Base-by-base conservation (phyloP, 1,140 invertebrate species). In the Pararge aegeria region DNA sequence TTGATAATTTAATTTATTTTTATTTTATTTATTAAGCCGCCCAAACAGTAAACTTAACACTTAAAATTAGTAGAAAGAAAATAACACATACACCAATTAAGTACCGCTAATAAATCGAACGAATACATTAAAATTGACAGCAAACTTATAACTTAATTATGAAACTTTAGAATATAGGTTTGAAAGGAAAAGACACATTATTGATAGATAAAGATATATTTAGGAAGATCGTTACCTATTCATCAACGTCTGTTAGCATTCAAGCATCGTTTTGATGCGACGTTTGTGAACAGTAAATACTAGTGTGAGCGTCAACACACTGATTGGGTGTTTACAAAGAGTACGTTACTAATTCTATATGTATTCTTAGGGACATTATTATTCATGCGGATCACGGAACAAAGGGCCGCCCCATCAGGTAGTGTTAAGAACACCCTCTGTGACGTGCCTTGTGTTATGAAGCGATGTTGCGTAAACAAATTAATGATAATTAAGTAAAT, bases 281-380 rank as follows among this genome's bases (percentile, higher is more conserved):
- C 55, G 64, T 70, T 61, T 61, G 57, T 55, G 64, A 61, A 70
- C 48, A 70, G 64, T 67, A 61, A 64, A 68, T 61, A 62, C 60
- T 46, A 55, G 46, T 38, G 46, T 44, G 27, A 37, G 46, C 56
- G 64, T 70, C 64, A 67, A 70, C 65, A 70, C 16, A 13, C 61
- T 67, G 68, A 70, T 67, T 70, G 61, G 58, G 30, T 70, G 64
- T 67, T 64, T 62, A 55, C 66, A 61, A 64, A 64, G 68, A 59
- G 59, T 53, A 46, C 58, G 62, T 63, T 61, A 53, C 57, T 67
- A 73, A 66, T 70, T 57, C 61, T 55, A 64, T 60, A 20, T 20
- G 37, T 72, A 64, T 66, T 67, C 59, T 66, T 61, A 21, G 48
- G 20, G 29, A 44, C 12, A 49, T 66, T 57, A 59, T 38, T 52